Evolutionary conservation across 2,888 invertebrate species (phyloP), one percentile per base, ranked within the genome.

Genomic region (Meteorus cinctellus): DNA sequence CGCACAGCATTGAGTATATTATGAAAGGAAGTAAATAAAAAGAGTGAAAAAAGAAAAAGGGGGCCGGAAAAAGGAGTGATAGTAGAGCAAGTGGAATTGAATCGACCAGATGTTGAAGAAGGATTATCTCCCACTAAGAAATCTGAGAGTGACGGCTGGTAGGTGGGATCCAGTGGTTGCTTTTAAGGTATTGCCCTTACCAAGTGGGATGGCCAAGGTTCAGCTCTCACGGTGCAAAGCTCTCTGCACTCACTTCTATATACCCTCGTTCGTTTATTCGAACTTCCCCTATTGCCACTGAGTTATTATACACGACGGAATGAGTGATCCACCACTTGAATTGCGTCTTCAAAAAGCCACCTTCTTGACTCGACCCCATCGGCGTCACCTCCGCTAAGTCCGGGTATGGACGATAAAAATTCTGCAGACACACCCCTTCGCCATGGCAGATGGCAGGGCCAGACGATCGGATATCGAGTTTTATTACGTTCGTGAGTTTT

Each of bases 151-250:
- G 83, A 81, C 80, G 83, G 77, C 79, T 77, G 79, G 55, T 51
- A 51, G 36, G 55, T 31, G 29, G 69, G 69, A 55, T 70, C 51
- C 24, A 70, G 69, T 77, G 73, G 79, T 82, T 78, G 86, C 85
- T 86, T 87, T 86, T 86, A 87, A 86, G 86, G 84, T 87, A 86
- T 87, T 87, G 86, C 84, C 83, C 84, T 82, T 82, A 74, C 66
- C 78, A 79, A 77, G 77, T 75, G 69, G 34, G 16, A 34, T 65
- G 41, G 65, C 41, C 51, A 55, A 69, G 55, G 69, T 51, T 48
- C 69, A 34, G n/a, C 24, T 4, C 34, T 51, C 55, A 29, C 55
- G 8, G 16, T 27, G 55, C 12, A 31, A 63, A 63, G 31, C 63
- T 63, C 63, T 29, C n/a, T 34, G 29, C 63, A 34, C 62, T 62